These are phyloP conservation scores for Brachycybe producta DNA, from an alignment of 2,888 invertebrate genomes.

Conservation along the genomic window DNA sequence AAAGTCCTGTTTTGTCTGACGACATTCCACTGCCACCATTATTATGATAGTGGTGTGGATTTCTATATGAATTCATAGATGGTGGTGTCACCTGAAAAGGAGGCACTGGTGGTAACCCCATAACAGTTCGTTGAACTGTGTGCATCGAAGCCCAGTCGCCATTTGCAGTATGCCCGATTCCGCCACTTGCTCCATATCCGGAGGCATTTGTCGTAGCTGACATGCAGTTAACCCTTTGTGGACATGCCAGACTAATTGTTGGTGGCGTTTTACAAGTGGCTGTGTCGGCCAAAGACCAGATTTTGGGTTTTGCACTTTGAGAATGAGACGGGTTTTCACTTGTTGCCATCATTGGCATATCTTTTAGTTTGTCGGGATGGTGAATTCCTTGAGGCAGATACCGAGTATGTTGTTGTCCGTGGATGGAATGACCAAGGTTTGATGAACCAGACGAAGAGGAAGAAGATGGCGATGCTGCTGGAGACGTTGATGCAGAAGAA, in stretches of 20 bases:
- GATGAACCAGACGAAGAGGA: conserved; percentile 25
- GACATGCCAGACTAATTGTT: conserved; percentile 41
- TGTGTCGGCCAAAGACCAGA: conserved; percentile 87
- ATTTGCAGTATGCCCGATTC: no score
- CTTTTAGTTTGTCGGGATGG: conserved; percentile 13
- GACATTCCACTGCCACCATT: no score
- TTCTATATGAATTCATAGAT: no score
- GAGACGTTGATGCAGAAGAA: background rate
- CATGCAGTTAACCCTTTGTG: conserved; percentile 4
- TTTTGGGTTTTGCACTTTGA: conserved; percentile 93
- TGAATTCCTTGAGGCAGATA: conserved; percentile 23
- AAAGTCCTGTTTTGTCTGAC: no score
- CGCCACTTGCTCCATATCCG: no score
- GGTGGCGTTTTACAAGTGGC: conserved; percentile 88
- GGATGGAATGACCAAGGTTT: no score
- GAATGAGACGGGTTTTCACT: no score
- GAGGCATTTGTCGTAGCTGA: background rate
- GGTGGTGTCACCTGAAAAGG: no score
- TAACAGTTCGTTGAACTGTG: no score
- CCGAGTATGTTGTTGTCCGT: conserved; percentile 25
- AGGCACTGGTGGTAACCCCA: no score
- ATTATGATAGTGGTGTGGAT: no score
- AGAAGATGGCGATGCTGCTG: background rate
- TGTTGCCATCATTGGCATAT: conserved; percentile 27
- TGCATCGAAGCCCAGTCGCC: no score